Percentiles rank a stretch among this genome's conserved stretches.
phyloP scores from a whole-genome alignment of 2,113 vertebrate genomes.

The Struthidea cinerea region DNA sequence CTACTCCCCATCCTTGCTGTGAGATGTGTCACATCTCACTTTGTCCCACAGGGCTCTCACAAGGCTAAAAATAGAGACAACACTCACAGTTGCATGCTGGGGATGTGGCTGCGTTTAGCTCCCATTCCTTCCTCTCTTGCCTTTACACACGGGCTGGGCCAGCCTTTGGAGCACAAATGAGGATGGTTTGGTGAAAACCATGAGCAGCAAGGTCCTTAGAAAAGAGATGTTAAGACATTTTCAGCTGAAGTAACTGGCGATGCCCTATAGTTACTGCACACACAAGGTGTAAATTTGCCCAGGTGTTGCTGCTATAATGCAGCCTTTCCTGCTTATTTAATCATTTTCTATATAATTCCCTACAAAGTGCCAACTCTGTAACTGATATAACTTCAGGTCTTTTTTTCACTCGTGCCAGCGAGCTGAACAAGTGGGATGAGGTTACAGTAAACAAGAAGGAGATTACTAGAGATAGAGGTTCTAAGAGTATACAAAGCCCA shows the following conservation, averaged over 20 bases:
- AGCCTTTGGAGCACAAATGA: not conserved
- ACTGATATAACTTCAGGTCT: not conserved
- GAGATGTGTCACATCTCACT: not conserved
- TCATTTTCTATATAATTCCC: not conserved
- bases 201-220: not conserved
- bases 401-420: not conserved
- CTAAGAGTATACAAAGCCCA: not conserved
- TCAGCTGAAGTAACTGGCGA: not conserved
- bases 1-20: not conserved
- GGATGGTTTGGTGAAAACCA: not conserved
- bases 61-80: not conserved
- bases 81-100: not conserved
- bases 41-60: not conserved
- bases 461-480: not conserved
- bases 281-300: not conserved
- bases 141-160: not conserved
- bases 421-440: conserved; percentile 22
- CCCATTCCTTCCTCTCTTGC: not conserved
- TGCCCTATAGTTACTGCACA: not conserved
- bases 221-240: not conserved
- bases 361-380: not conserved
- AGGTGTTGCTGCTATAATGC: not conserved
- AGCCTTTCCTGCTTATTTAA: conserved; percentile 2
- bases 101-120: not conserved
- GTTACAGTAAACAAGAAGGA: conserved; percentile 23